phyloP scores from a whole-genome alignment of 2,797 vertebrate genomes.

The Clarias platycephalus region DNA sequence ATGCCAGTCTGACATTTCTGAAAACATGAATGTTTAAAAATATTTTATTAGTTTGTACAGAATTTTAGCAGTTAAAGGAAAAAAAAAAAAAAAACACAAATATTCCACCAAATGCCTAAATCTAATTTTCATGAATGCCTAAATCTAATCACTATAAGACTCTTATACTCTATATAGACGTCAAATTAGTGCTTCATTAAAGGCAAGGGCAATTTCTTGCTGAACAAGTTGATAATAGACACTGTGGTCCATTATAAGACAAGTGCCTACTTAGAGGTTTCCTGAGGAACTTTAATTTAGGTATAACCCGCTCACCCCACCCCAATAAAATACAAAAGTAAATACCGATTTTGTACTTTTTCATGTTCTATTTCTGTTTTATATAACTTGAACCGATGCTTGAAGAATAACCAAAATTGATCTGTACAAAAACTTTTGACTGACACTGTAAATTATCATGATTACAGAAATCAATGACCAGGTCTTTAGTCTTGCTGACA shows the following conservation, averaged over 20 bases:
- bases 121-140: not conserved
- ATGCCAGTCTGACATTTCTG: not conserved
- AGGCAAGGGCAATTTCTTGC: not conserved
- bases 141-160: not conserved
- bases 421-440: not conserved
- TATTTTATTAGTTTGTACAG: not conserved
- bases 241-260: not conserved
- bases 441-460: not conserved
- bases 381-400: not conserved
- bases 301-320: too few relatives aligned
- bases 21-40: not conserved
- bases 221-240: slow-evolving; percentile 7
- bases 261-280: slow-evolving; percentile 4
- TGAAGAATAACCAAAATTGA: not conserved
- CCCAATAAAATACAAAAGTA: not conserved
- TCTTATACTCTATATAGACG: not conserved
- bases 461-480: slow-evolving; percentile 7
- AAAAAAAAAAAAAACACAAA: too few relatives aligned
- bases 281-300: not conserved
- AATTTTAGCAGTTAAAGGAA: not conserved
- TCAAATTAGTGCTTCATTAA: not conserved
- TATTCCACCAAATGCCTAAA: not conserved
- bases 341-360: not conserved
- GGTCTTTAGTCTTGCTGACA: not conserved
- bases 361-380: not conserved